Base-by-base conservation (phyloP, 2,797 vertebrate genomes). In the Tangara arthus region DNA sequence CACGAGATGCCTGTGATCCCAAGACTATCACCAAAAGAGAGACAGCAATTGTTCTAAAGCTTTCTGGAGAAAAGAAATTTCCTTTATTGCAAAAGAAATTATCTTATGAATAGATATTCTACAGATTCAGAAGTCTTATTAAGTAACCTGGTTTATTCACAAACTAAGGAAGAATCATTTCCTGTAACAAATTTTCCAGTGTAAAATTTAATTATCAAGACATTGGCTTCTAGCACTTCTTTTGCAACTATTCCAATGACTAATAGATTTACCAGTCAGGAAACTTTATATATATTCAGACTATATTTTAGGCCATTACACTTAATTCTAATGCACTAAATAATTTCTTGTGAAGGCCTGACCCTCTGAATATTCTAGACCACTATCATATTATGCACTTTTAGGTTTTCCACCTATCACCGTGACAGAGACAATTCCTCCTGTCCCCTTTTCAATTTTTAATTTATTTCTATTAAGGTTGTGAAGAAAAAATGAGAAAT, bases 381-480 rank as follows among this genome's bases (percentile, higher is more conserved):
- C 12, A 39, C 11, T 49, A 73, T 90, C 26, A 81, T 47, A 94
- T 79, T 60, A 91, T 42, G 49, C 8, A 72, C 65, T 72, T 87
- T 70, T 44, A 90, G 70, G 30, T 79, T 76, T 95, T 81, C 46
- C 16, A 91, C 30, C 37, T 84, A 56, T 76, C 55, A 55, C n/a
- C 11, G 12, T 77, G 84, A 72, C 0, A 1, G 56, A 87, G 39
- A 65, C 16, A 68, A 34, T 82, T 87, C 65, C 22, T 87, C 19
- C 34, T n/a, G 11, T 35, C 37, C 7, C 18, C 70, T 90, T 89
- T 93, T 88, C 47, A 88, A 87, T 86, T 93, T 93, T 92, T 89
- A 87, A 96, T 89, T 78, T 89, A 81, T 89, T 91, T 92, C 49
- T 65, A 69, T 94, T 65, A 87, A 81, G 30, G 20, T 7, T 83